Conservation (phyloP, 2,888 invertebrate genomes). For the Spisula solida region DNA sequence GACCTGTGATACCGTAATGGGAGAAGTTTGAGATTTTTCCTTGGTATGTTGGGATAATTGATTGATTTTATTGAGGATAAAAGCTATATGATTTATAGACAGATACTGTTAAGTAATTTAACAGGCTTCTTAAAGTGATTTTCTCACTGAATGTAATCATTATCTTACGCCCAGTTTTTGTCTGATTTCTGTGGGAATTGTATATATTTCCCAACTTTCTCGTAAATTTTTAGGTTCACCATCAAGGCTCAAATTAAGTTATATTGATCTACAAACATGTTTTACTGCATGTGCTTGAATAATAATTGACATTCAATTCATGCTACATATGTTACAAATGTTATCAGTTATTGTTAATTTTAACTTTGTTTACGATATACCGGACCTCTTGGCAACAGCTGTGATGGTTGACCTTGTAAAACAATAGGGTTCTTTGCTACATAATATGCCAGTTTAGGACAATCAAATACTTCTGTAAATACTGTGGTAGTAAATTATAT, state of each 20-base stretch:
- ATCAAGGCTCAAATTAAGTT: background rate
- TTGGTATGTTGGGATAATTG: background rate
- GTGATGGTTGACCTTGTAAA: too few relatives aligned
- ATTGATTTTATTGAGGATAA: slow-evolving; percentile 17
- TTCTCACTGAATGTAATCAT: background rate
- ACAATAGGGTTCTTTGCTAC: too few relatives aligned
- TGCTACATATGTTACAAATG: background rate
- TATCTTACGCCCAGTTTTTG: background rate
- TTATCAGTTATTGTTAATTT: too few relatives aligned
- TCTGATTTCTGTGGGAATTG: slow-evolving; percentile 17
- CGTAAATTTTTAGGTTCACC: background rate
- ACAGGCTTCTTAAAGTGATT: background rate
- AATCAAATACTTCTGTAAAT: too few relatives aligned
- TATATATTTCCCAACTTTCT: background rate
- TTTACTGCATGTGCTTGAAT: background rate
- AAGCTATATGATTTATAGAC: background rate
- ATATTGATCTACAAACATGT: background rate
- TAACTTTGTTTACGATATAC: too few relatives aligned
- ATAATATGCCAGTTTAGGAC: too few relatives aligned
- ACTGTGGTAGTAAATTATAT: too few relatives aligned
- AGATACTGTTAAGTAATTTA: slow-evolving; percentile 12
- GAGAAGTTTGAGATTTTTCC: background rate
- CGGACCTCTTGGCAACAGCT: too few relatives aligned
- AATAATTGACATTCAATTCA: background rate
- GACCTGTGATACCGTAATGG: background rate